These are phyloP conservation scores for Troglohyphantes excavatus DNA, from an alignment of 2,888 invertebrate genomes.

Conservation along the genomic window DNA sequence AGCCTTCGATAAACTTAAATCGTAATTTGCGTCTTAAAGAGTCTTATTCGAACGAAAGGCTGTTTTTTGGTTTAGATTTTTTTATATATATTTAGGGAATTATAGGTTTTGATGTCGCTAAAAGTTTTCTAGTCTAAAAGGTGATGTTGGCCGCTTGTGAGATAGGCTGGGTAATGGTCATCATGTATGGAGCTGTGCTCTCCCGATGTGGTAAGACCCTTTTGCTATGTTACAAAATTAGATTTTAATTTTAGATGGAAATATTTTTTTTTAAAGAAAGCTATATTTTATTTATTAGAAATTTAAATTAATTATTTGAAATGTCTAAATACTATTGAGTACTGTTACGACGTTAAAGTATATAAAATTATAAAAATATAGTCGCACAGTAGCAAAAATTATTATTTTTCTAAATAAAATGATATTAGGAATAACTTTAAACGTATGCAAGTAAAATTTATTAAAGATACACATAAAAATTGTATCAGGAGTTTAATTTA, in stretches of 20 bases:
- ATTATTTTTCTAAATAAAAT: too few relatives aligned
- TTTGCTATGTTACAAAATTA: background rate
- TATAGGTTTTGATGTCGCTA: slow-evolving; percentile 44
- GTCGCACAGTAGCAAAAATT: too few relatives aligned
- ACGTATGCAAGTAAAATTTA: too few relatives aligned
- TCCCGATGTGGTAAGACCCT: slow-evolving; percentile 48
- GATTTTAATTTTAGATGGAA: background rate
- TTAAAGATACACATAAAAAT: too few relatives aligned
- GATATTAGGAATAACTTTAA: too few relatives aligned
- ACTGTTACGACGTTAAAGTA: too few relatives aligned
- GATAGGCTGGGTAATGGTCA: slow-evolving; percentile 60
- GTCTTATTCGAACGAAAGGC: background rate
- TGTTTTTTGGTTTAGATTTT: background rate
- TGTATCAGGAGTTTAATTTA: too few relatives aligned
- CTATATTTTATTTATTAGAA: too few relatives aligned
- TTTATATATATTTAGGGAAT: background rate
- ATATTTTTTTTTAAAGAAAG: too few relatives aligned
- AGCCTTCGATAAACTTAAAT: background rate
- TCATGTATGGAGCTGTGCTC: slow-evolving; percentile 60
- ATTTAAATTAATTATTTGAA: too few relatives aligned
- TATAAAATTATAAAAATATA: too few relatives aligned
- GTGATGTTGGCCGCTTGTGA: slow-evolving; percentile 62
- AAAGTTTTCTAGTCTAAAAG: slow-evolving; percentile 32
- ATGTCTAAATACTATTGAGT: too few relatives aligned
- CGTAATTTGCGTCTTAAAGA: background rate